Evolutionary conservation across 2,797 vertebrate genomes (phyloP), one percentile per base, ranked within the genome.

Genomic region (Leuciscus waleckii): DNA sequence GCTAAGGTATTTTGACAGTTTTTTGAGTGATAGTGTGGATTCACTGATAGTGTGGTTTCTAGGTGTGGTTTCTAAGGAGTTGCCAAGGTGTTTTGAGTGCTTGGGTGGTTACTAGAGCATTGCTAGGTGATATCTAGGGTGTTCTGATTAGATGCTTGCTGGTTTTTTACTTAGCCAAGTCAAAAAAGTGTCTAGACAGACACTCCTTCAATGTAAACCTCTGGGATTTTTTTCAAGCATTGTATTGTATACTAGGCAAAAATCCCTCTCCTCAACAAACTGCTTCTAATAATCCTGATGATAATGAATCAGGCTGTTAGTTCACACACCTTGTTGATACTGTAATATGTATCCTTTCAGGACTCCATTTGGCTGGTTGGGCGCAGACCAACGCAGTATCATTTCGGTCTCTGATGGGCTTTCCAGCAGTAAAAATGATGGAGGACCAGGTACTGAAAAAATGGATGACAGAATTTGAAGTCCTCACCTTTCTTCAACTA

Each of bases 361-460:
- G 83, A 94, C 70, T 11, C 97, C 97, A 0, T 97, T 98, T 81
- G 93, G 95, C 16, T 94, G 93, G 7, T 83, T 84, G 0, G 97
- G 97, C 4, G 95, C 94, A 0, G 85, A 92, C 97, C 97, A 98
- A 68, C 89, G 92, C n/a, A 97, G 91, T 19, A 89, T 93, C 79
- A 98, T 94, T 87, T 95, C 95, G 14, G 95, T 96, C 86, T 97
- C 93, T 0, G 95, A 96, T 37, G 94, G 95, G 88, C 96, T 96
- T 37, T 97, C 95, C 83, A 97, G 88, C 16, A 69, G 91, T 90
- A 98, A 82, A 5, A 91, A 94, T 37, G 83, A 90, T 0, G 96
- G 97, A 32, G 92, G 93, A 87, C 95, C 93, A 7, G 97, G 97
- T 70, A 96, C 97, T 98, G 90, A 54, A 85, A 74, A 78, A 70